A percentile compares a stretch with the other conserved stretches of the same genome.
Evolutionary conservation across 2,797 vertebrate species (phyloP).

Genomic region (Toxotes lorentzi): DNA sequence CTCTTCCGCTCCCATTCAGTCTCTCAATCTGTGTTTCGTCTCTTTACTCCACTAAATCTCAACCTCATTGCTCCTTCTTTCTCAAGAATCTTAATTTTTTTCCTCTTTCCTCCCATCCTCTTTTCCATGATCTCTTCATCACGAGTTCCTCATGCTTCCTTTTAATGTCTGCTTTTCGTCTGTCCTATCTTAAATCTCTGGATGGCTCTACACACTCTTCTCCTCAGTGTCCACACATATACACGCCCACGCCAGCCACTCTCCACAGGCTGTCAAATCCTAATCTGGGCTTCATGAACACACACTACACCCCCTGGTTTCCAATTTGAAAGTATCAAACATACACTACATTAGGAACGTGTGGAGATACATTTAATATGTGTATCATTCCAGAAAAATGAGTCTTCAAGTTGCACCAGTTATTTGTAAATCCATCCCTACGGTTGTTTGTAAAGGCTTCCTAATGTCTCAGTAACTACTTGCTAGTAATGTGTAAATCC

Average conservation of each 20-base stretch:
- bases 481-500: background rate
- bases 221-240: conserved; percentile 26
- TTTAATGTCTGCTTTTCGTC: conserved; percentile 33
- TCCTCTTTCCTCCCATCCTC: conserved; percentile 5
- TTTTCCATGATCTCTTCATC: conserved; percentile 22
- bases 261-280: conserved; percentile 49
- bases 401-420: background rate
- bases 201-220: conserved; percentile 1
- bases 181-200: conserved; percentile 37
- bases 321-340: conserved; percentile 33
- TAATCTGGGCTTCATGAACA: conserved; percentile 62
- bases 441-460: conserved; percentile 9
- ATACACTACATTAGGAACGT: conserved; percentile 11
- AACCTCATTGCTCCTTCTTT: conserved; percentile 28
- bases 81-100: conserved; percentile 42
- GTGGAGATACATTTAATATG: background rate
- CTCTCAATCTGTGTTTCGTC: conserved; percentile 6
- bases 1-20: conserved; percentile 17
- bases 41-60: conserved; percentile 36
- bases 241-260: conserved; percentile 11
- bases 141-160: conserved; percentile 13
- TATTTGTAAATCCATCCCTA: conserved; percentile 6
- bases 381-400: conserved; percentile 14
- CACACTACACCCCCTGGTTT: conserved; percentile 21
- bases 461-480: background rate